Percentiles rank a stretch among this genome's conserved stretches.
Evolutionary conservation across 1,140 invertebrate genomes (phyloP).

Genomic region (Drosophila pandora): DNA sequence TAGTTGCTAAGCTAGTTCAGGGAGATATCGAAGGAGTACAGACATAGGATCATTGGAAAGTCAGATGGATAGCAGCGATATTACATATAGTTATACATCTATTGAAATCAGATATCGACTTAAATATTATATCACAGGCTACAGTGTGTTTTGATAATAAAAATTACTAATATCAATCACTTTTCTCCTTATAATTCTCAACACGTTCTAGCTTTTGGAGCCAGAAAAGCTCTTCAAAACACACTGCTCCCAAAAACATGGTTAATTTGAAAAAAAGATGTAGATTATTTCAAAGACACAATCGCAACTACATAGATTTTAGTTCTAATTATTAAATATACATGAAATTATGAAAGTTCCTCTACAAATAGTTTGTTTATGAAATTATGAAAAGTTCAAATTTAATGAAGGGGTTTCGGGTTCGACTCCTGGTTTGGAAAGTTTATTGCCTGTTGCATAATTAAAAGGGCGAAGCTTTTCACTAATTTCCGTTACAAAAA

Average conservation of each 20-base stretch:
- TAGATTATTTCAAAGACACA: background rate
- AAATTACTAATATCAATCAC: background rate
- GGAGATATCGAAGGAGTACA: background rate
- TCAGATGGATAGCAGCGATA: conserved; percentile 1
- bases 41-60: conserved; percentile 11
- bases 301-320: conserved; percentile 1
- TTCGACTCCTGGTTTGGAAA: conserved; percentile 36
- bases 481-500: conserved; percentile 14
- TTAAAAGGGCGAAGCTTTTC: conserved; percentile 57
- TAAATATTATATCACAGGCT: background rate
- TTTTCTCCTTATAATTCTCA: background rate
- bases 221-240: background rate
- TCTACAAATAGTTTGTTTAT: background rate
- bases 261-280: background rate
- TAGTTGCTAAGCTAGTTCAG: conserved; percentile 29
- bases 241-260: background rate
- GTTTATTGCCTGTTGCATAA: conserved; percentile 61
- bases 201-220: too few species aligned
- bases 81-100: conserved; percentile 13
- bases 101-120: conserved; percentile 11
- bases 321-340: background rate
- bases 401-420: background rate
- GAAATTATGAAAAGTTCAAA: background rate
- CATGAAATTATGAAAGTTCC: too few species aligned
- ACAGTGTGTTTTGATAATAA: conserved; percentile 3